Evolutionary conservation across 2,888 invertebrate species (phyloP), one percentile per base, ranked within the genome.

Genomic region (Abrostola triplasia): DNA sequence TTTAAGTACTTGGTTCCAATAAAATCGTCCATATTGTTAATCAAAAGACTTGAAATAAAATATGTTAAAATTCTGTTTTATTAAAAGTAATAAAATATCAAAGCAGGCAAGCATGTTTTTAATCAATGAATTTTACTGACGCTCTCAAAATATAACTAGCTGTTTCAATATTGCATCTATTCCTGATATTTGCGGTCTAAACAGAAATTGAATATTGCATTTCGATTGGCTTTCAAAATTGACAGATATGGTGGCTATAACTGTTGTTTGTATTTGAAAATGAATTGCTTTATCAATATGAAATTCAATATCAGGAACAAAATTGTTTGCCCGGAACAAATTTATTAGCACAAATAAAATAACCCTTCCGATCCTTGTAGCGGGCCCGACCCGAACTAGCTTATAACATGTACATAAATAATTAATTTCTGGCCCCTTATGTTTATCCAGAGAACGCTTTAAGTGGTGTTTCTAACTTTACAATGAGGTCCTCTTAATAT

Each of bases 191-290:
- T 24, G 44, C 13, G 9, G 13, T 47, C 5, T 47, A 47, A 13
- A 47, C 44, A 47, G 13, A 47, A 47, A 47, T 24, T 9, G 13
- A 47, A 47, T 47, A 47, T 47, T 47, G 9, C 44, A 47, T 47
- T 24, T 10, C n/a, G 44, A 47, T 24, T 47, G 44, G 9, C 44
- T 24, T 24, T 47, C 44, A 47, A 24, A 24, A 47, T 47, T 24
- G 13, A 24, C 24, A 5, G 13, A 24, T 13, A 44, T 47, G 7
- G 44, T 2, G 4, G 11, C 10, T n/a, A 13, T 24, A 47, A 47
- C 13, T 47, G 13, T 47, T 13, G 24, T 10, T 47, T 9, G 24
- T 47, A 47, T 24, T 47, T 13, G 13, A 47, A 47, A 24, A 12
- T 42, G 44, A 13, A 44, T 44, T 24, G 8, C 44, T 47, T 24